Evolutionary conservation across 1,140 invertebrate species (phyloP).

Genomic region (Meloidogyne hapla): DNA sequence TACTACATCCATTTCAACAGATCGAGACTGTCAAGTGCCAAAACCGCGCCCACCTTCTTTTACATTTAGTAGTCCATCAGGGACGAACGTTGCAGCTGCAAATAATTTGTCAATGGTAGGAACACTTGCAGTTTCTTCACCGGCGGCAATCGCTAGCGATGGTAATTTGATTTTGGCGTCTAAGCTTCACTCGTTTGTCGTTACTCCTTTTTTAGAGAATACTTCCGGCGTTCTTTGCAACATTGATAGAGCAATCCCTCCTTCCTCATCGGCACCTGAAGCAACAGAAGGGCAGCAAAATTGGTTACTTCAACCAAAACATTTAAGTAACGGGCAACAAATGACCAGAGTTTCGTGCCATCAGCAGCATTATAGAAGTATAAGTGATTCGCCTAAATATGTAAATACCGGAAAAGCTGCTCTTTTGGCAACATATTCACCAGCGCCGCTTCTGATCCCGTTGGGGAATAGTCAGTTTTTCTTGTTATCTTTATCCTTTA

Average conservation of each 20-base stretch:
- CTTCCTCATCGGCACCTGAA: background rate
- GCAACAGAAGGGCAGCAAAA: background rate
- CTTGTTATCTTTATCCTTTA: background rate
- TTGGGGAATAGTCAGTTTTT: constrained; percentile 31
- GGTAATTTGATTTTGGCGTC: background rate
- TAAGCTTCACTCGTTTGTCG: too few relatives aligned
- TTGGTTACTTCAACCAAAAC: background rate
- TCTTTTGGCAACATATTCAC: background rate
- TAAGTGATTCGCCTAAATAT: constrained; percentile 41
- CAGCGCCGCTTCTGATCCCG: constrained; percentile 32
- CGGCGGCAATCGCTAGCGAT: constrained; percentile 6
- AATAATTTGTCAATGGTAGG: background rate
- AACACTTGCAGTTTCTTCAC: constrained; percentile 20
- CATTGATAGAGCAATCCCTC: background rate
- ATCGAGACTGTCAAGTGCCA: background rate
- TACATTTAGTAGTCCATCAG: constrained; percentile 19
- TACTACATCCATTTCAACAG: constrained; percentile 18
- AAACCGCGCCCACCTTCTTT: constrained; percentile 16
- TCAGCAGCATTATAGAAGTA: constrained; percentile 34
- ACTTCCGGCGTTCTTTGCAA: background rate
- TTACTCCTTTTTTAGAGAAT: background rate
- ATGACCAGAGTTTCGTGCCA: background rate
- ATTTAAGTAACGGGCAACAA: background rate
- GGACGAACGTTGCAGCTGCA: background rate
- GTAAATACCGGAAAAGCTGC: background rate